phyloP scores from a whole-genome alignment of 2,888 invertebrate genomes.

The Hofmannophila pseudospretella region DNA sequence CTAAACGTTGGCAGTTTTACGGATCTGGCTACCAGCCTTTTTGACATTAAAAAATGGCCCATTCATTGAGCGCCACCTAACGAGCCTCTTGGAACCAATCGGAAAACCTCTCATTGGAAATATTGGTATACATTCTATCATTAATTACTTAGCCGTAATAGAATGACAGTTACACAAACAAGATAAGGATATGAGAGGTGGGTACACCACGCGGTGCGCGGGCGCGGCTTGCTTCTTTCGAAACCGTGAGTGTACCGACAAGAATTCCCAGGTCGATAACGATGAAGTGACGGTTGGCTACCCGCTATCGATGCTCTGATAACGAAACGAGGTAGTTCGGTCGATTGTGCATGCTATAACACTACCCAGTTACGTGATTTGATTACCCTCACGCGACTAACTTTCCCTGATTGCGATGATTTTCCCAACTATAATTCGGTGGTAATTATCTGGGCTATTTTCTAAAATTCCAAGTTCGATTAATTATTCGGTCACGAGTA shows the following conservation, averaged over 20 bases:
- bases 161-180: too few relatives aligned
- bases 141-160: too few relatives aligned
- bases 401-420: slow-evolving; percentile 38
- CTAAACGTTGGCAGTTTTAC: too few relatives aligned
- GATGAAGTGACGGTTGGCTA: slow-evolving; percentile 11
- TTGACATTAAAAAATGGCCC: too few relatives aligned
- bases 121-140: too few relatives aligned
- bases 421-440: slow-evolving; percentile 39
- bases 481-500: background rate
- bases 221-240: slow-evolving; percentile 14
- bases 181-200: too few relatives aligned
- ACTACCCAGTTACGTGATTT: slow-evolving; percentile 44
- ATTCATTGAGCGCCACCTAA: too few relatives aligned
- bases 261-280: slow-evolving; percentile 25
- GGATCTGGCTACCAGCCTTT: too few relatives aligned
- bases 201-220: slow-evolving; percentile 9
- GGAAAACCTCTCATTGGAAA: too few relatives aligned
- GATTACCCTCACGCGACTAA: slow-evolving; percentile 47
- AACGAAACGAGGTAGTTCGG: slow-evolving; percentile 34
- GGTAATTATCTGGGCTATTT: slow-evolving; percentile 29
- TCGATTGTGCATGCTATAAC: slow-evolving; percentile 37
- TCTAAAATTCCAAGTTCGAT: too few relatives aligned
- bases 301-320: slow-evolving; percentile 49
- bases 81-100: too few relatives aligned
- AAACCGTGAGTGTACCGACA: slow-evolving; percentile 11